These are phyloP conservation scores for Ispidina lecontei DNA, from an alignment of 2,797 vertebrate species.

Conservation along the genomic window DNA sequence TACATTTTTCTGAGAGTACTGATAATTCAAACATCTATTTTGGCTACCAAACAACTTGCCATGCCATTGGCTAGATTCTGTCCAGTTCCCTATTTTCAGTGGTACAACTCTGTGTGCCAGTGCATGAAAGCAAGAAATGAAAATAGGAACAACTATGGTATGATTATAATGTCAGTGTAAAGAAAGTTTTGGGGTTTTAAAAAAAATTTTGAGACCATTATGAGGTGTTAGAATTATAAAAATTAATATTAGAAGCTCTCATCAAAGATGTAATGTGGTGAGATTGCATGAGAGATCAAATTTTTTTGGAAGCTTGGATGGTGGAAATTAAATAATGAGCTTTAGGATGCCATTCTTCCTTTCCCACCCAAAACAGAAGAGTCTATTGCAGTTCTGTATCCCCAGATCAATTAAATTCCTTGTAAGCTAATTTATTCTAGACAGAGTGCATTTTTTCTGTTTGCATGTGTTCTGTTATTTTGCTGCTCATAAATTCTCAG, in stretches of 20 bases:
- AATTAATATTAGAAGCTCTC: neutral
- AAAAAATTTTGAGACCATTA: neutral
- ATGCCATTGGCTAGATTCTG: neutral
- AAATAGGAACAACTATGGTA: neutral
- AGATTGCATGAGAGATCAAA: neutral
- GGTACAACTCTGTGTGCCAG: neutral
- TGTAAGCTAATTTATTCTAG: conserved; percentile 33
- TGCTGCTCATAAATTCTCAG: conserved; percentile 22
- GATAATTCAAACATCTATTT: neutral
- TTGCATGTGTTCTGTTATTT: conserved; percentile 25
- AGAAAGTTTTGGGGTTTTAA: neutral
- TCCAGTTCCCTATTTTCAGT: neutral
- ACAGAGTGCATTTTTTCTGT: neutral
- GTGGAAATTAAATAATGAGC: neutral
- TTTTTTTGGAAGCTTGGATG: neutral
- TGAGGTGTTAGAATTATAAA: neutral
- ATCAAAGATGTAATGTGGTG: neutral
- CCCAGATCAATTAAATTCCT: neutral
- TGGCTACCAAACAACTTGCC: neutral
- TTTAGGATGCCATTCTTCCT: neutral
- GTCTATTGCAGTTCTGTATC: neutral
- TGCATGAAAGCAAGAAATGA: neutral
- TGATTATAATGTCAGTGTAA: neutral
- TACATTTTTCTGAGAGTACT: neutral
- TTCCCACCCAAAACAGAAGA: neutral